Base-by-base conservation (phyloP, 2,797 vertebrate species). In the Aldrovandia affinis region DNA sequence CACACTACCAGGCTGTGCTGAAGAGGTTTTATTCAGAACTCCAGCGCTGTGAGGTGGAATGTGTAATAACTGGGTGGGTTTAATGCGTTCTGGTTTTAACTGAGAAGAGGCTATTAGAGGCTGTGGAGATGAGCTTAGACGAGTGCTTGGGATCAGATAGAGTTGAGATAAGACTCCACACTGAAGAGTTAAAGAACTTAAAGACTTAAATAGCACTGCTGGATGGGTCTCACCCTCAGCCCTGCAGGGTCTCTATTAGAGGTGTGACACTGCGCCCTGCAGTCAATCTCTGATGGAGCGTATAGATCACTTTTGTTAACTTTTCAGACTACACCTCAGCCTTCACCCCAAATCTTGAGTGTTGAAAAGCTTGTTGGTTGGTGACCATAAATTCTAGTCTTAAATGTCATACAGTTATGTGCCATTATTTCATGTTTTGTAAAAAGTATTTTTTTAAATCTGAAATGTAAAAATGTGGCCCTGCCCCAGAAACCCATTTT, bases 401-500 rank as follows among this genome's bases (percentile, higher is more conserved):
- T 50, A 50, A 50, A 50, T 50, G 47, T 50, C 47, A 50, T 50
- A 12, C 12, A 50, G 47, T 50, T 50, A 50, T 50, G 47, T 50
- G 12, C 6, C 12, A 2, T 50, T 6, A 50, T 50, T 50, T 0
- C 12, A 50, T 50, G 0, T 50, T 50, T 50, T 50, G 12, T 50
- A 12, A 50, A n/a, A 50, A 50, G 47, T 50, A 50, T 50, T 50
- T 50, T 50, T 2, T n/a, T n/a, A n/a, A n/a, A 50, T 50, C 47
- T 50, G 6, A 50, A 5, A 50, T 50, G 47, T 50, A 50, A 15
- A 83, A 30, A 61, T 33, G 57, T 33, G n/a, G 39, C 39, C 77
- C 42, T 79, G 75, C 42, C 73, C 82, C n/a, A 78, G 55, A 83
- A 78, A 50, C 75, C 73, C 57, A 61, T 61, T 83, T 83, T 44